Percentiles rank a stretch among this genome's conserved stretches.
Evolutionary conservation across 2,888 invertebrate species (phyloP).

Genomic region (Drosophila gaucha): DNA sequence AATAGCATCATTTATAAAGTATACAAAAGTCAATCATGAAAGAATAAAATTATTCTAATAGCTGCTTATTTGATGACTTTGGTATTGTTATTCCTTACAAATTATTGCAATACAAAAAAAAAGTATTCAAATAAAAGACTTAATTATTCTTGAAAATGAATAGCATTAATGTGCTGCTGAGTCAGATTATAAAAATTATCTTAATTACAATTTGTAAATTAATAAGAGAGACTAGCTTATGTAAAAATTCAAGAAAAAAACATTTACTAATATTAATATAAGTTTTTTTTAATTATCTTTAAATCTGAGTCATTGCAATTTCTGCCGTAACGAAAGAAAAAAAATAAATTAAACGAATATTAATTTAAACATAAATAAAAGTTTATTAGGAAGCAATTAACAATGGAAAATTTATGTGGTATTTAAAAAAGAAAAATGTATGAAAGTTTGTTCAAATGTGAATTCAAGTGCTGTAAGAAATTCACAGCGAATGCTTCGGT

Average conservation of each 20-base stretch:
- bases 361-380: slow-evolving; percentile 1
- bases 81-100: background rate
- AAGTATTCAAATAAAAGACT: background rate
- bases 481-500: background rate
- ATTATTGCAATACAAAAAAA: background rate
- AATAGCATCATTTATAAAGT: background rate
- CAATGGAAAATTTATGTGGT: slow-evolving; percentile 2
- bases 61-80: background rate
- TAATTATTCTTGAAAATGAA: background rate
- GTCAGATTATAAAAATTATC: background rate
- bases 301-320: background rate
- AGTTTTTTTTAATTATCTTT: background rate
- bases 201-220: background rate
- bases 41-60: slow-evolving; percentile 4
- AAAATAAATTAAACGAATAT: slow-evolving; percentile 5
- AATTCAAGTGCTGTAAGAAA: background rate
- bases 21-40: background rate
- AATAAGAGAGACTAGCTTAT: too few relatives aligned
- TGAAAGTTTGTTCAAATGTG: background rate
- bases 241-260: too few relatives aligned
- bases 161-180: background rate
- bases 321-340: background rate
- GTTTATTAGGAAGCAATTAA: slow-evolving; percentile 12
- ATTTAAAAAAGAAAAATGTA: background rate
- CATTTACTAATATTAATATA: background rate